phyloP scores from a whole-genome alignment of 2,797 vertebrate genomes.

The Sciaenops ocellatus region DNA sequence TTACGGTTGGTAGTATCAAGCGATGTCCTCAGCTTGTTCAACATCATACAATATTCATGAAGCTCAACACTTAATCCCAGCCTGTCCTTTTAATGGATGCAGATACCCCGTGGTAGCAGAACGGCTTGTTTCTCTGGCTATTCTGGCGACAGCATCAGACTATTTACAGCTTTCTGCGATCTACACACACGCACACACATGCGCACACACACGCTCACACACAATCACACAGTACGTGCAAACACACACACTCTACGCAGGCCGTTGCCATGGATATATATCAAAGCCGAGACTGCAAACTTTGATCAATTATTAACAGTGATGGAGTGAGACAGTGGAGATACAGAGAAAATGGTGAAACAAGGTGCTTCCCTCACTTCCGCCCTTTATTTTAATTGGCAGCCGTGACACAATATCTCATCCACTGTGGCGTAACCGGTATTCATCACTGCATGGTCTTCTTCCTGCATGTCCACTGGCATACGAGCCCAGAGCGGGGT shows the following conservation, averaged over 20 bases:
- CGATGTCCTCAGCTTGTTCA: conserved; percentile 67
- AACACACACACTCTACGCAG: conserved; percentile 49
- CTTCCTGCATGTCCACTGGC: conserved; percentile 40
- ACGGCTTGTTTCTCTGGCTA: conserved; percentile 65
- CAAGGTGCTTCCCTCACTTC: conserved; percentile 74
- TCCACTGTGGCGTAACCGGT: conserved; percentile 20
- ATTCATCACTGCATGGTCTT: conserved; percentile 39
- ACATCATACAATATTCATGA: conserved; percentile 77
- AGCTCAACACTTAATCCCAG: conserved; percentile 72
- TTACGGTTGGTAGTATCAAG: conserved; percentile 47
- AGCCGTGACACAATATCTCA: conserved; percentile 62
- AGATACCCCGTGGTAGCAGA: conserved; percentile 65
- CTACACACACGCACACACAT: conserved; percentile 28
- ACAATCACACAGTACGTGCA: conserved; percentile 10
- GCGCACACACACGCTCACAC: conserved; percentile 16
- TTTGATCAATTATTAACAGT: conserved; percentile 88
- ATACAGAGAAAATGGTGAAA: conserved; percentile 66
- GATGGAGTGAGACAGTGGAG: conserved; percentile 74
- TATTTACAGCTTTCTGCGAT: conserved; percentile 77
- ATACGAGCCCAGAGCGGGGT: not conserved
- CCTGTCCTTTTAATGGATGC: conserved; percentile 68
- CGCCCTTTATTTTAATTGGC: conserved; percentile 78
- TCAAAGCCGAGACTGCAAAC: conserved; percentile 84
- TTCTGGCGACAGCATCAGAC: conserved; percentile 69
- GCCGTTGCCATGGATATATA: conserved; percentile 84